Evolutionary conservation across 1,140 invertebrate species (phyloP).

Genomic region (Diuraphis noxia): DNA sequence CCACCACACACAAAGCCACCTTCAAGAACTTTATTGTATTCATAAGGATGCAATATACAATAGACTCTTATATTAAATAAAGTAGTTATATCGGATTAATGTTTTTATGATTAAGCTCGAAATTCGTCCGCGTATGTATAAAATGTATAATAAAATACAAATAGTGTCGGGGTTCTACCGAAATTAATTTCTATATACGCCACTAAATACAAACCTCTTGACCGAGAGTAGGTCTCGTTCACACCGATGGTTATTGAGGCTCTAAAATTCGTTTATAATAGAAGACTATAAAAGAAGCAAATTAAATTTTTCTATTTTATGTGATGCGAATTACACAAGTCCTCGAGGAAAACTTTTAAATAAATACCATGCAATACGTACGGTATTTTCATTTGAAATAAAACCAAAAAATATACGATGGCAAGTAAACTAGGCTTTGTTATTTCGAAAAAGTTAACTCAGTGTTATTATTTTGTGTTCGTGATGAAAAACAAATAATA

Average conservation of each 20-base stretch:
- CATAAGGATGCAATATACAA: not conserved
- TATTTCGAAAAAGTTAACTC: not conserved
- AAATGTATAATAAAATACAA: not conserved
- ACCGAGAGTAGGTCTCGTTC: not conserved
- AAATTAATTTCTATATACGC: too few relatives aligned
- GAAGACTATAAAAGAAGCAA: not conserved
- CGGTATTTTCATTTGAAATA: not conserved
- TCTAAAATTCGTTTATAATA: not conserved
- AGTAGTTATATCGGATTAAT: not conserved
- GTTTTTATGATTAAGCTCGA: not conserved
- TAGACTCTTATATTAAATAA: not conserved
- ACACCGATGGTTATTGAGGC: not conserved
- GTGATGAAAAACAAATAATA: constrained; percentile 25
- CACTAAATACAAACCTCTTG: too few relatives aligned
- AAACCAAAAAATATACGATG: not conserved
- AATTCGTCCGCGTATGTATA: not conserved
- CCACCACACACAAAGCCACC: too few relatives aligned
- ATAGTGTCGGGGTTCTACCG: too few relatives aligned
- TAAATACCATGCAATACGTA: not conserved
- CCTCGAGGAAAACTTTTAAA: not conserved
- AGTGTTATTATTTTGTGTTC: not conserved
- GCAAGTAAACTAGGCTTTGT: not conserved
- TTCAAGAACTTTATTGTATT: too few relatives aligned
- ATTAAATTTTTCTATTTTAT: not conserved
- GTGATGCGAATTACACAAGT: not conserved